These are phyloP conservation scores for Cyanoramphus novaezelandiae DNA, from an alignment of 2,113 vertebrate genomes.

Conservation along the genomic window DNA sequence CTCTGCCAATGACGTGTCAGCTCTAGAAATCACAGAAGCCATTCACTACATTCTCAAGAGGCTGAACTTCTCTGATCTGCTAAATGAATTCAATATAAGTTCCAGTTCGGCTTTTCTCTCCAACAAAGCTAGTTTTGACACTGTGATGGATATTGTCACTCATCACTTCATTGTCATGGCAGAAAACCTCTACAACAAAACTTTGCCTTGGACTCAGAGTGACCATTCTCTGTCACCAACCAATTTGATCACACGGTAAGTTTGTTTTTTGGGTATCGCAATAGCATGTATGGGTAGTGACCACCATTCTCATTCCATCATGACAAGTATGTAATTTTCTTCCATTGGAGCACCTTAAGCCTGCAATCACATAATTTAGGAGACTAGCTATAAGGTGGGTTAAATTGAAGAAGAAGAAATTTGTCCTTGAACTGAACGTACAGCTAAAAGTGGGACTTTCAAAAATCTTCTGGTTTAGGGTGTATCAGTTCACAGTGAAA, in stretches of 20 bases:
- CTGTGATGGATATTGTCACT: background rate
- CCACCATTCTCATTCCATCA: background rate
- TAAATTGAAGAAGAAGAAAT: background rate
- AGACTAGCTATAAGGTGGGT: background rate
- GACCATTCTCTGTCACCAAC: constrained; percentile 51
- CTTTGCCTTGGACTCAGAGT: constrained; percentile 24
- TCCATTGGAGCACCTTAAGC: background rate
- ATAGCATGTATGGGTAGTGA: background rate
- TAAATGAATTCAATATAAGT: background rate
- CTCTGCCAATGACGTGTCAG: background rate
- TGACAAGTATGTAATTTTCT: background rate
- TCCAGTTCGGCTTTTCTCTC: background rate
- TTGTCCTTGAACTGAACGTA: background rate
- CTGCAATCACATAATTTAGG: background rate
- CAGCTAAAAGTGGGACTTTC: background rate
- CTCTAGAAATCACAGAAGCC: constrained; percentile 1
- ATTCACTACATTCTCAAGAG: background rate
- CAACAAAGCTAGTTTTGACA: background rate
- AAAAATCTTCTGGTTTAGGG: background rate
- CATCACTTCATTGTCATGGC: background rate
- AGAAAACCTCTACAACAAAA: constrained; percentile 56
- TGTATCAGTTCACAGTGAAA: background rate
- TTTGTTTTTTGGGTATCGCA: background rate
- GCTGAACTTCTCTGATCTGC: background rate
- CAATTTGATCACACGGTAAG: constrained; percentile 73